These are phyloP conservation scores for Pitangus sulphuratus DNA, from an alignment of 2,797 vertebrate genomes.

Conservation along the genomic window DNA sequence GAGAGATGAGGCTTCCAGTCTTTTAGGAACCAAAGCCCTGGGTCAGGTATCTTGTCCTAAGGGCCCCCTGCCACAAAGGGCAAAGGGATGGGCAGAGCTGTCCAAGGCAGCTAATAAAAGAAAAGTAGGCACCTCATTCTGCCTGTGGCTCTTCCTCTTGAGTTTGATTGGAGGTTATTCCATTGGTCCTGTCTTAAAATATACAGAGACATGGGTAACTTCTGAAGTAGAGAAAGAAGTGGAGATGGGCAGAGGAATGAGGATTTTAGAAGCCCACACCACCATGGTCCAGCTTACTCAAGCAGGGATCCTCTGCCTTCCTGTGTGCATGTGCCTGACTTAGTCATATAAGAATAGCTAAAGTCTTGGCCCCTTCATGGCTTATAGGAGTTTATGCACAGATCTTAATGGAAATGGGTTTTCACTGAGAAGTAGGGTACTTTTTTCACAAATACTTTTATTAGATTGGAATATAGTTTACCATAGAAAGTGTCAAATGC, in stretches of 20 bases:
- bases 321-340: rapidly evolving
- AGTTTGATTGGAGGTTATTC: background rate
- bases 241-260: background rate
- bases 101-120: background rate
- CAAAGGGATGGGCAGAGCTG: background rate
- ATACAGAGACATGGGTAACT: rapidly evolving
- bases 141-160: background rate
- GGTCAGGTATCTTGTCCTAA: background rate
- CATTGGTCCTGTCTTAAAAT: background rate
- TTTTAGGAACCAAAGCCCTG: background rate
- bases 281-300: background rate
- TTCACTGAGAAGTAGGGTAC: background rate
- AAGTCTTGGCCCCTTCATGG: background rate
- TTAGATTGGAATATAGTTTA: background rate
- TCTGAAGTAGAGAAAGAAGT: background rate
- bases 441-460: background rate
- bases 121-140: background rate
- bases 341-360: background rate
- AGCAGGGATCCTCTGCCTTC: background rate
- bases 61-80: background rate
- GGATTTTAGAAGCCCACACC: background rate
- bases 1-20: background rate
- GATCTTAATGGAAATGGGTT: background rate
- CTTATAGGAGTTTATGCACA: rapidly evolving
- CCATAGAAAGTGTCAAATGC: background rate